Evolutionary conservation across 2,113 vertebrate genomes (phyloP), one percentile per base, ranked within the genome.

Genomic region (Struthio camelus): DNA sequence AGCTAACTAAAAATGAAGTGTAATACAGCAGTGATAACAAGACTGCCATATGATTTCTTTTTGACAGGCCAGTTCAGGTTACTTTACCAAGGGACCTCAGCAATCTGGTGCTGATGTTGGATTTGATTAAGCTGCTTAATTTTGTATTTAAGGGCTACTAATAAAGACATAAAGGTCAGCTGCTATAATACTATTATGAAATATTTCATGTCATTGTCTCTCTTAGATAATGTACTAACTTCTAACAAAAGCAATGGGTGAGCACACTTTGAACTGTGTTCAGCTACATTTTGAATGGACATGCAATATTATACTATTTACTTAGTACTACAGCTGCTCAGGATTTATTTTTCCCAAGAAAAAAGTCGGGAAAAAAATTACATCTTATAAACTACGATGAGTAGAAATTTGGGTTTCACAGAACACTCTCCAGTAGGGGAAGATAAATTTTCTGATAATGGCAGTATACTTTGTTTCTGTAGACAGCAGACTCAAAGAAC

Each of bases 381-480:
- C 34, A 16, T 89, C 7, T 67, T 79, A n/a, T 56, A 62, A 91
- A 44, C 32, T 59, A 78, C 18, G 5, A 46, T 19, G 32, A 80
- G 28, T 38, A 89, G 70, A 70, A 93, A 32, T 9, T 40, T 67
- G n/a, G 38, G 14, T 87, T 94, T 91, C 71, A 54, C 44, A 59
- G 62, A 80, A 44, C 12, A 42, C 22, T 81, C 42, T 90, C 22
- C 23, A 86, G 34, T 22, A 89, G 53, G 23, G 50, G 54, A 95
- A 89, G 83, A 94, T 94, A 93, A 87, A 94, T 94, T 94, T 95
- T 87, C 87, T 48, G 50, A 38, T 80, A 87, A 94, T 85, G 79
- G 64, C 78, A 78, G 67, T 91, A 23, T 40, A 71, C 44, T 95
- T 90, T 87, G 69, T 96, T 92, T 85, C 89, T 87, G 34, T 51